Evolutionary conservation across 2,797 vertebrate species (phyloP), one percentile per base, ranked within the genome.

Genomic region (Hippocampus kuda): DNA sequence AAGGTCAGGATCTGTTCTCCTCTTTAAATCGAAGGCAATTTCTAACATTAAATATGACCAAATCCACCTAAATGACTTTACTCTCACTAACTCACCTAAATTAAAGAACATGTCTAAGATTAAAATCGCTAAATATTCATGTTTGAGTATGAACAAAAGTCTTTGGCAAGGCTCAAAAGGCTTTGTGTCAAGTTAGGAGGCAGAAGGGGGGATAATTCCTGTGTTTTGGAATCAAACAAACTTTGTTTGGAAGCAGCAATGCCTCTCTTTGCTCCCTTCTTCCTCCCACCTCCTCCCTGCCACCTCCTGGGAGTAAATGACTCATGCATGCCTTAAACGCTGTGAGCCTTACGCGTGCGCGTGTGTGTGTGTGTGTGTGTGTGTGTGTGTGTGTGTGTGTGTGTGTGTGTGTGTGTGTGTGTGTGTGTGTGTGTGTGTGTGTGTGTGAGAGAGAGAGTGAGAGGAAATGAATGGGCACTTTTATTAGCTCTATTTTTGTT

Each of bases 161-260:
- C 72, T 78, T 71, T 57, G 70, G 48, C 57, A 38, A 60, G 71
- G 70, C 77, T 61, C 76, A 54, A 65, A 26, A n/a, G 68, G 68
- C 79, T 85, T 83, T 90, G 81, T 86, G 77, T 85, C 66, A 76
- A 80, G 84, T 88, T 87, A 87, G 79, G 10, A n/a, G 60, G 34
- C 5, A 5, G 38, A 38, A 5, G 3, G 1, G 70, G 73, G 71
- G 72, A 60, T 88, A 86, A 88, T 88, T 81, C 77, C 71, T 72
- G 16, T 2, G 65, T 68, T 66, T 74, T 75, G 75, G 75, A 81
- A 79, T 86, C 77, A 87, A 85, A 76, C 72, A 59, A 77, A 78
- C 84, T 85, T 83, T 88, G 83, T 81, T 22, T 78, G 57, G 68
- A 76, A 70, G 64, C 59, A 68, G 69, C 46, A 65, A 57, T 61